A percentile compares a stretch with the other conserved stretches of the same genome.
Evolutionary conservation across 2,888 invertebrate genomes (phyloP).

Genomic region (Ochlodes sylvanus): DNA sequence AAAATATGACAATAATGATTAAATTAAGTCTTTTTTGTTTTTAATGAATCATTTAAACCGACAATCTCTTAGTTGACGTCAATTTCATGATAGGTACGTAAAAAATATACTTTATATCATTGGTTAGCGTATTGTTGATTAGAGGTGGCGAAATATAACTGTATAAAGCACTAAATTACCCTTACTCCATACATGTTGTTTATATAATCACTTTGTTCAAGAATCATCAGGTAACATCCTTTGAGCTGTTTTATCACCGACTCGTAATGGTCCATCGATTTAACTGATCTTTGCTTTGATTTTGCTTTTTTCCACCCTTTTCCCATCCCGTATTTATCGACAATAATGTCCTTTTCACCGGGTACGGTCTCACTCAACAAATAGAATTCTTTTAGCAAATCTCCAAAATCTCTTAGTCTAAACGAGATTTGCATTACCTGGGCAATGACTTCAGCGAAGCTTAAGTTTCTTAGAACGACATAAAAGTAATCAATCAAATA

Average conservation of each 20-base stretch:
- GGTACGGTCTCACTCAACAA: slow-evolving; percentile 16
- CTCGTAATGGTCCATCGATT: slow-evolving; percentile 6
- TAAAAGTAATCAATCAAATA: slow-evolving; percentile 17
- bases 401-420: slow-evolving; percentile 21
- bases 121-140: no score
- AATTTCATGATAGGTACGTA: no score
- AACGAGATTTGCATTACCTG: slow-evolving; percentile 13
- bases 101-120: no score
- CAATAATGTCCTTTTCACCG: background rate
- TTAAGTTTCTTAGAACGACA: slow-evolving; percentile 10
- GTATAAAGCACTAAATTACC: background rate
- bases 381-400: slow-evolving; percentile 11
- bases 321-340: background rate
- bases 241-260: background rate
- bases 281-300: background rate
- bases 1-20: no score
- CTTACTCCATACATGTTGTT: slow-evolving; percentile 23
- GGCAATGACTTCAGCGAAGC: slow-evolving; percentile 23
- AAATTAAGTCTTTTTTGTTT: no score
- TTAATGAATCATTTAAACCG: no score
- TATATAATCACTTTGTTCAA: slow-evolving; percentile 24
- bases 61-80: no score
- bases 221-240: slow-evolving; percentile 21
- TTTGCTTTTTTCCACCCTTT: background rate
- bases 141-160: no score